Evolutionary conservation across 2,888 invertebrate species (phyloP).

Genomic region (Macroteleia sp.): DNA sequence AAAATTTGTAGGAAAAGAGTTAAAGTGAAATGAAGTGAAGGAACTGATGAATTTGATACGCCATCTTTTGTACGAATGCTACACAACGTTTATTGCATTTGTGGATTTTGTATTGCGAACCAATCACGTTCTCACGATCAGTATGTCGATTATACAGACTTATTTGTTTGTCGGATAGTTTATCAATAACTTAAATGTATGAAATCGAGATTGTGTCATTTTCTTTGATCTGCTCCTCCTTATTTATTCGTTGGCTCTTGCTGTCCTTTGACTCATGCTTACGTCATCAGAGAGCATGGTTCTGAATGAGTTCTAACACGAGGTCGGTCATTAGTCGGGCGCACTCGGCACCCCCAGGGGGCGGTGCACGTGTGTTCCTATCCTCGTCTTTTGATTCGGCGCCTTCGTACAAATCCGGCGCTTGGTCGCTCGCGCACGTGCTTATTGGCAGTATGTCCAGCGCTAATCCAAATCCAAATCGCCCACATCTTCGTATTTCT

Average conservation of each 20-base stretch:
- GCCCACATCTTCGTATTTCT: slow-evolving; percentile 87
- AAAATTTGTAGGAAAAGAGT: not conserved
- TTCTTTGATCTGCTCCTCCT: not conserved
- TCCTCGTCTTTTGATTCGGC: slow-evolving; percentile 77
- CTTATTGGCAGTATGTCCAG: slow-evolving; percentile 90
- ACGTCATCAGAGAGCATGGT: slow-evolving; percentile 85
- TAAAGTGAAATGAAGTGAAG: slow-evolving; percentile 20
- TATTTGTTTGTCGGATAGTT: slow-evolving; percentile 59
- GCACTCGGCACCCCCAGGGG: slow-evolving; percentile 86
- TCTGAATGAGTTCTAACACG: slow-evolving; percentile 88
- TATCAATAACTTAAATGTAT: slow-evolving; percentile 61
- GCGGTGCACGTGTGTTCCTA: slow-evolving; percentile 84
- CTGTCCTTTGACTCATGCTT: too few species aligned
- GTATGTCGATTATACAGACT: slow-evolving; percentile 53
- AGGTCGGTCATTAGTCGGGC: slow-evolving; percentile 89
- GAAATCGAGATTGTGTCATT: slow-evolving; percentile 22
- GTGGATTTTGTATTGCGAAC: slow-evolving; percentile 50
- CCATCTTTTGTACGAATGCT: slow-evolving; percentile 37
- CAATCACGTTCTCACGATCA: slow-evolving; percentile 50
- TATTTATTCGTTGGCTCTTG: too few species aligned
- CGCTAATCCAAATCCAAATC: slow-evolving; percentile 88
- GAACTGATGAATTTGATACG: slow-evolving; percentile 26
- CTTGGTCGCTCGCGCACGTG: slow-evolving; percentile 89
- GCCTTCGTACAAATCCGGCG: slow-evolving; percentile 87
- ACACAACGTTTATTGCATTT: slow-evolving; percentile 52